phyloP scores from a whole-genome alignment of 2,113 vertebrate species.

The Coryphaenoides rupestris region DNA sequence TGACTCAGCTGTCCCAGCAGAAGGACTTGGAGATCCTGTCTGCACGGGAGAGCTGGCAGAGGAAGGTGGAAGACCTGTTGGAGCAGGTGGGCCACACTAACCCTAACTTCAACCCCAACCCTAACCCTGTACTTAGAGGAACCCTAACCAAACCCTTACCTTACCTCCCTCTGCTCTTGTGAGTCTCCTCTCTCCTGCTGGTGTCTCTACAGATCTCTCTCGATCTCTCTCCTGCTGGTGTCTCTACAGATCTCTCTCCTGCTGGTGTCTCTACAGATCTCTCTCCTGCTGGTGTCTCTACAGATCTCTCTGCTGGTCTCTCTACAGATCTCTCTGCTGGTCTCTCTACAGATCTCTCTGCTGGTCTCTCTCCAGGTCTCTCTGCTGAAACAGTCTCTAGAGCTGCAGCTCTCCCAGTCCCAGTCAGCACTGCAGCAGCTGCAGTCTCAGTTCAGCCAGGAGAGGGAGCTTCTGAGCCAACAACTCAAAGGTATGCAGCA shows the following conservation, averaged over 20 bases:
- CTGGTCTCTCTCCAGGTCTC: too few species aligned
- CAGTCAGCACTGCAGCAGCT: slow-evolving; percentile 92
- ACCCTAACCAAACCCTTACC: too few species aligned
- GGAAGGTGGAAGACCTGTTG: slow-evolving; percentile 94
- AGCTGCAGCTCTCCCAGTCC: slow-evolving; percentile 95
- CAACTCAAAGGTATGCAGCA: slow-evolving; percentile 78
- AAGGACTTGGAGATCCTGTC: slow-evolving; percentile 91
- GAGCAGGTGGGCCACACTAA: slow-evolving; percentile 79
- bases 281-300: slow-evolving; percentile 14
- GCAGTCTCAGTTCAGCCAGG: slow-evolving; percentile 92
- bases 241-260: neutral
- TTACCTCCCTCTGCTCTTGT: too few species aligned
- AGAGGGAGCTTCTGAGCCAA: slow-evolving; percentile 88
- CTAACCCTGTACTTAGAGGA: too few species aligned
- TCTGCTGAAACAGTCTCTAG: slow-evolving; percentile 96
- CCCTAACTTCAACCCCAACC: too few species aligned
- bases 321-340: slow-evolving; percentile 89
- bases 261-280: slow-evolving; percentile 5
- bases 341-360: too few species aligned
- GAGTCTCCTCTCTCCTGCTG: neutral
- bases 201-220: neutral
- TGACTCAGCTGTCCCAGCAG: slow-evolving; percentile 86
- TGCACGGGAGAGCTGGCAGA: slow-evolving; percentile 90
- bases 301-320: slow-evolving; percentile 13
- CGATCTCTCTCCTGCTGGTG: neutral